Percentiles rank a stretch among this genome's conserved stretches.
Evolutionary conservation across 2,797 vertebrate species (phyloP).

Genomic region (Carcharodon carcharias): DNA sequence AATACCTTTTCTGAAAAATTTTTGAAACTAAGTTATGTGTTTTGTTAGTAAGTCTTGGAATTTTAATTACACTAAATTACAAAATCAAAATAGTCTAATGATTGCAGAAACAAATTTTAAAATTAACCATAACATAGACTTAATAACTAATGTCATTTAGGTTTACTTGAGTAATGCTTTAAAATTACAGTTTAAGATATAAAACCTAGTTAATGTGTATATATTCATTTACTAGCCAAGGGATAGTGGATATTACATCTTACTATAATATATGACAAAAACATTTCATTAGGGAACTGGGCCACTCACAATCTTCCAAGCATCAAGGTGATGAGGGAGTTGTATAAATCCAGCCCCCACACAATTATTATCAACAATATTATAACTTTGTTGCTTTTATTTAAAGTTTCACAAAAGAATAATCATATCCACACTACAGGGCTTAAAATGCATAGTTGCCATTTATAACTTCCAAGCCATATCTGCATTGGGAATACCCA

Average conservation of each 20-base stretch:
- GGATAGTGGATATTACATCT: background rate
- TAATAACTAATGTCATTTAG: background rate
- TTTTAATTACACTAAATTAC: background rate
- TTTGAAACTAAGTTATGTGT: background rate
- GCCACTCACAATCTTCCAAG: no score
- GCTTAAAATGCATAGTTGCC: background rate
- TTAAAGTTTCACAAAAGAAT: background rate
- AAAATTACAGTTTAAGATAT: background rate
- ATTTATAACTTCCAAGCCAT: background rate
- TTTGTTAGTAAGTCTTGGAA: background rate
- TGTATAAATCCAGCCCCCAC: background rate
- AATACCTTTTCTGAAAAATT: background rate
- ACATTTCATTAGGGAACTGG: background rate
- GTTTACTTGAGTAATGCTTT: background rate
- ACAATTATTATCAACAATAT: background rate
- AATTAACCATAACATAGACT: background rate
- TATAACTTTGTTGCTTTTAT: background rate
- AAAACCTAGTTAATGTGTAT: background rate
- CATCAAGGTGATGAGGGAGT: background rate
- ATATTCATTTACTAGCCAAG: background rate
- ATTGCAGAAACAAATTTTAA: background rate
- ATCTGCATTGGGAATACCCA: background rate
- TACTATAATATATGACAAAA: background rate
- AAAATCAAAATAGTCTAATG: background rate
- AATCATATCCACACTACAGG: background rate